Evolutionary conservation across 2,888 invertebrate genomes (phyloP), one percentile per base, ranked within the genome.

Genomic region (Capitulum mitella): DNA sequence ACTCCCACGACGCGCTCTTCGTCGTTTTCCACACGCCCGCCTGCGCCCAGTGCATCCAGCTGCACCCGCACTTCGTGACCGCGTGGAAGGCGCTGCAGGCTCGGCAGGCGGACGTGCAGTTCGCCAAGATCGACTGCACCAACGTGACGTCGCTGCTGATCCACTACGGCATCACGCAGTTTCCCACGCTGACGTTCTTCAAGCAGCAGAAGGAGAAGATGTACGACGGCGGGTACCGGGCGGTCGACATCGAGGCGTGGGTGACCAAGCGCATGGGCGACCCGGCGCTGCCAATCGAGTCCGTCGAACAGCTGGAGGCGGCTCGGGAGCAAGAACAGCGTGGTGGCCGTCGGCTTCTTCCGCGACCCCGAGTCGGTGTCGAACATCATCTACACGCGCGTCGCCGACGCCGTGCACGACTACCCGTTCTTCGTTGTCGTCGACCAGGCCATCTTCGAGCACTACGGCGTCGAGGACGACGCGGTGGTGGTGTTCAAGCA

Each of bases 161-260:
- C 16, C 76, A 76, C 76, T 76, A 76, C 46, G 76, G 76, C 32
- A 76, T 76, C 48, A 48, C 32, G 29, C 76, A 76, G 76, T 76
- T 46, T 22, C 76, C 76, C n/a, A 76, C 76, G 29, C 43, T 76
- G 14, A 76, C 76, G 16, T 46, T 76, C 46, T 76, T 76, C 76
- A 76, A 76, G 46, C 1, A 46, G 29, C 76, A 76, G 48, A 43
- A 76, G 32, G 76, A 76, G 46, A 76, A 76, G 76, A 76, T 76
- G 76, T 76, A 76, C 32, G 76, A 76, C 19, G 76, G 76, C n/a
- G 76, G 76, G 19, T 76, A 76, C 46, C 76, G 76, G 5, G 8
- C 48, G 8, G 12, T 6, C 16, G 76, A 76, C 48, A 43, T 76
- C 29, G 76, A 29, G 29, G 19, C 76, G 46, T 76, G 76, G 76